Evolutionary conservation across 2,888 invertebrate species (phyloP), one percentile per base, ranked within the genome.

Genomic region (Cheilosia vulpina): DNA sequence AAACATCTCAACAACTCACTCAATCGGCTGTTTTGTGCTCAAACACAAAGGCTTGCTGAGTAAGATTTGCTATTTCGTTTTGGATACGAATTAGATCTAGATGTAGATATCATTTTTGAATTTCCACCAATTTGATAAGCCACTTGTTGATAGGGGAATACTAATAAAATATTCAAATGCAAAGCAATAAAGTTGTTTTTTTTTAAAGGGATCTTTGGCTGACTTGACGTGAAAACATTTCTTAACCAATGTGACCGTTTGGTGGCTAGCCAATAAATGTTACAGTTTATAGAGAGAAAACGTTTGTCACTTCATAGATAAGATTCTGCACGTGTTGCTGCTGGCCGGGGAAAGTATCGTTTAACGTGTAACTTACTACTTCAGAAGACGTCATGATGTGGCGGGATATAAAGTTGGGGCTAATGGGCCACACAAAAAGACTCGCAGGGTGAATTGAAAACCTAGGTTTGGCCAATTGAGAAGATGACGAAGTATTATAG

Each of bases 51-150:
- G 1, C 38, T 38, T 21, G 1, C 11, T 43, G 47, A 55, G 17
- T 55, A 38, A 1, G 41, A 13, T 27, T 41, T 31, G 15, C 19
- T 31, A 19, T 24, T 43, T 31, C 43, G 21, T 31, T 34, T 43
- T 17, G 43, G 31, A 34, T 31, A 34, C 24, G 15, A 38, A 21
- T 21, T 4, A 21, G 45, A 45, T 68, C 24, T 24, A 62, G 68
- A 55, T 9, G 31, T 31, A 69, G 55, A 45, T 17, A 31, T 9
- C 19, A 60, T 71, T 53, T 58, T 68, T 60, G 45, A 69, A 71
- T 78, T 78, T 63, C 63, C 57, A 78, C 27, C 21, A 31, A 71
- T 63, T 57, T 71, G 78, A 71, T 78, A 71, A 50, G 63, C 47
- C 50, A 19, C 52, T 38, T 31, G 41, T 43, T 63, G 69, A 55